Evolutionary conservation across 2,113 vertebrate genomes (phyloP).

Genomic region (Calonectris borealis): DNA sequence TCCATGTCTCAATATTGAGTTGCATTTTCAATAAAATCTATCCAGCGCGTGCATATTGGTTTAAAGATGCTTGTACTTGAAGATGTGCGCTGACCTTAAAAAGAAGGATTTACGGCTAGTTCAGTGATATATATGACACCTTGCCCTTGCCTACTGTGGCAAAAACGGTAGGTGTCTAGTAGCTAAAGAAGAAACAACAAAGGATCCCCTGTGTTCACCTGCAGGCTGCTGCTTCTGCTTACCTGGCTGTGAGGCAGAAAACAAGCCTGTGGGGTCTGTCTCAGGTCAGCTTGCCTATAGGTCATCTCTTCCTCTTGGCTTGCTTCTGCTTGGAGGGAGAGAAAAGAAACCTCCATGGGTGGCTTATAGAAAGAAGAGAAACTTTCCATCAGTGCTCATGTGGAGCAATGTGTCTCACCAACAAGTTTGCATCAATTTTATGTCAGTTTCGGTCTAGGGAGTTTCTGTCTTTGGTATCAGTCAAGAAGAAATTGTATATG

Average conservation of each 20-base stretch:
- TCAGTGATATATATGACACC: not conserved
- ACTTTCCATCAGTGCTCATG: not conserved
- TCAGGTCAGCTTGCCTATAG: not conserved
- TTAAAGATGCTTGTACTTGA: not conserved
- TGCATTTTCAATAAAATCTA: not conserved
- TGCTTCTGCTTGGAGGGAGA: not conserved
- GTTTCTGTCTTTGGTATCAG: accelerated
- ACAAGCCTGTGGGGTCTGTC: not conserved
- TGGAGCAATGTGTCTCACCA: not conserved
- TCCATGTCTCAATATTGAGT: not conserved
- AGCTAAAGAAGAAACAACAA: not conserved
- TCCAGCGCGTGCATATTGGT: accelerated
- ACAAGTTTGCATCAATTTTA: not conserved
- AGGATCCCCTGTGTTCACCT: not conserved
- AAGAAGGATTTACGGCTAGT: not conserved
- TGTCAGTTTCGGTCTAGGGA: not conserved
- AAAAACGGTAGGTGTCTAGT: not conserved
- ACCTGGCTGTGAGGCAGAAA: not conserved
- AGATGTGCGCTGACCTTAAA: not conserved
- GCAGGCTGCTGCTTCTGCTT: not conserved
- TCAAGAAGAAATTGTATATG: not conserved
- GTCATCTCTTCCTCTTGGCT: not conserved
- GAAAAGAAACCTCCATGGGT: not conserved
- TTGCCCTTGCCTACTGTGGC: not conserved
- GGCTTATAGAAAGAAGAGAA: not conserved